phyloP scores from a whole-genome alignment of 1,140 invertebrate species.

The Drosophila parvula region DNA sequence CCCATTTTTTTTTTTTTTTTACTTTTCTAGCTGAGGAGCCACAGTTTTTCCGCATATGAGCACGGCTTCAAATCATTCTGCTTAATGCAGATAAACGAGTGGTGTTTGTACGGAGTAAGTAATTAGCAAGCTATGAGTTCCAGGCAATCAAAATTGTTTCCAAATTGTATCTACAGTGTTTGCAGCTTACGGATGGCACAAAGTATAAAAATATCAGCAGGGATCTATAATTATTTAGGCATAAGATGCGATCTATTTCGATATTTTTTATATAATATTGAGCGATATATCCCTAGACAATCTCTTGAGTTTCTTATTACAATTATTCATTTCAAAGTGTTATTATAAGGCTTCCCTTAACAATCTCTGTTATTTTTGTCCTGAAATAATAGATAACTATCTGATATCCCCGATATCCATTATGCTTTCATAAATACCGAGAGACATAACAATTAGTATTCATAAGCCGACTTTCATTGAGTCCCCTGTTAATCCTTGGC shows the following conservation, averaged over 20 bases:
- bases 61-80: slow-evolving; percentile 8
- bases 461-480: background rate
- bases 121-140: background rate
- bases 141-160: background rate
- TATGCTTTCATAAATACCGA: too few species aligned
- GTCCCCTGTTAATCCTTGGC: background rate
- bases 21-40: background rate
- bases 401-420: background rate
- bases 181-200: too few species aligned
- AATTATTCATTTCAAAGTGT: too few species aligned
- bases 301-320: too few species aligned
- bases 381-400: too few species aligned
- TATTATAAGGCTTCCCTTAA: too few species aligned
- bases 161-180: background rate
- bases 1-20: background rate
- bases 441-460: background rate
- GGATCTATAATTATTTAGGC: too few species aligned
- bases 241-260: too few species aligned
- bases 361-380: too few species aligned
- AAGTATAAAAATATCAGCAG: too few species aligned
- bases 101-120: background rate
- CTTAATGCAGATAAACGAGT: slow-evolving; percentile 11
- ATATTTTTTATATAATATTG: too few species aligned
- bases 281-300: too few species aligned
- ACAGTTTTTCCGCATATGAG: background rate